Evolutionary conservation across 2,888 invertebrate species (phyloP).

Genomic region (Dynastes hyllus): DNA sequence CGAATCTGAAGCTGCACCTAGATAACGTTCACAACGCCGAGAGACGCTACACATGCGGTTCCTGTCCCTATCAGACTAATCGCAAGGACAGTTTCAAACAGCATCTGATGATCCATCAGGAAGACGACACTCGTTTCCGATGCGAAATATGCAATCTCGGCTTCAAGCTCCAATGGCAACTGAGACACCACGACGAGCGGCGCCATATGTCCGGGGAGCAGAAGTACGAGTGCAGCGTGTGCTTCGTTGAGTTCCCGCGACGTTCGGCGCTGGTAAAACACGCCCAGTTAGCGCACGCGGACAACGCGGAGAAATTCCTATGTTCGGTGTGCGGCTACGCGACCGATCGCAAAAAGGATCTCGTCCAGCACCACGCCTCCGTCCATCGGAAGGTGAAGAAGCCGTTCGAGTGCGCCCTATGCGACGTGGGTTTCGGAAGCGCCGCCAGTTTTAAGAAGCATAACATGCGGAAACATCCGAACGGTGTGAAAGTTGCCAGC

Average conservation of each 20-base stretch:
- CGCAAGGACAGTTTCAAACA: neutral
- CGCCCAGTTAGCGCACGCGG: neutral
- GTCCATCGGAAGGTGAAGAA: neutral
- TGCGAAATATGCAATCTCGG: slow-evolving; percentile 9
- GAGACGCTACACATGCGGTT: neutral
- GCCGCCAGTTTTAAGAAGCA: neutral
- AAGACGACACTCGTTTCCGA: neutral
- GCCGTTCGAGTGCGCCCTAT: neutral
- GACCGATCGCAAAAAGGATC: neutral
- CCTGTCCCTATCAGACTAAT: neutral
- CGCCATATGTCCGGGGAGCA: neutral
- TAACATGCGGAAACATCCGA: neutral
- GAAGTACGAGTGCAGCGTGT: neutral
- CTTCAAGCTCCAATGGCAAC: neutral
- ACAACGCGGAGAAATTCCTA: neutral
- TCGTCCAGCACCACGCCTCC: neutral
- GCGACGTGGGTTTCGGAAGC: neutral
- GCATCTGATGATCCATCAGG: neutral
- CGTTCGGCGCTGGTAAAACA: neutral
- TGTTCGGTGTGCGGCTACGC: neutral
- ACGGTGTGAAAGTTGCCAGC: too few relatives aligned
- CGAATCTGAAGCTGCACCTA: neutral
- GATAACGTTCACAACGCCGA: neutral
- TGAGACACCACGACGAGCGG: neutral
- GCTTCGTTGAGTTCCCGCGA: neutral